Evolutionary conservation across 2,113 vertebrate species (phyloP).

Genomic region (Atractosteus spatula): DNA sequence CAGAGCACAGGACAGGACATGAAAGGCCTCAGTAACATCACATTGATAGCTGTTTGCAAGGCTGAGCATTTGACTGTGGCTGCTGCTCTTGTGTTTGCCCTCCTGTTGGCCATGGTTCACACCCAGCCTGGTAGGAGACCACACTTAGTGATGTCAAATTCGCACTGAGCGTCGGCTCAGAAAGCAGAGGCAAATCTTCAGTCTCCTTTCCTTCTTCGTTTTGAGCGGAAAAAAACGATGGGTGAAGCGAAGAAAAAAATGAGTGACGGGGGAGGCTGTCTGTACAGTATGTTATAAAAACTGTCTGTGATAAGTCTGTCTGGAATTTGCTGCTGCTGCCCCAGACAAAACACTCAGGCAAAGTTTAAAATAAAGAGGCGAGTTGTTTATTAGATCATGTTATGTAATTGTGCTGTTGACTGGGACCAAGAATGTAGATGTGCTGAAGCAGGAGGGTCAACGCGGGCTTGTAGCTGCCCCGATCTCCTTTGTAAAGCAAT

Average conservation of each 20-base stretch:
- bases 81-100: too few species aligned
- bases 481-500: neutral
- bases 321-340: constrained; percentile 53
- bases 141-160: too few species aligned
- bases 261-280: constrained; percentile 52
- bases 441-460: neutral
- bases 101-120: too few species aligned
- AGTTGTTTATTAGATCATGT: constrained; percentile 56
- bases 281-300: constrained; percentile 49
- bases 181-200: too few species aligned
- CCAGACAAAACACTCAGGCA: constrained; percentile 58
- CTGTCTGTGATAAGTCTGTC: constrained; percentile 63
- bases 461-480: neutral
- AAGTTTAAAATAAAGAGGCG: constrained; percentile 24
- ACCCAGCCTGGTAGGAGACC: too few species aligned
- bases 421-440: constrained; percentile 27
- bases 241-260: neutral
- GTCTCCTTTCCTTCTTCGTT: too few species aligned
- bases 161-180: too few species aligned
- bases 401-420: constrained; percentile 44
- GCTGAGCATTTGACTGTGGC: too few species aligned
- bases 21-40: too few species aligned
- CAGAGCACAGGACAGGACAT: too few species aligned
- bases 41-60: too few species aligned
- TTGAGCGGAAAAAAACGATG: too few species aligned